Conservation (phyloP, 2,113 vertebrate species). For the Helogale parvula region DNA sequence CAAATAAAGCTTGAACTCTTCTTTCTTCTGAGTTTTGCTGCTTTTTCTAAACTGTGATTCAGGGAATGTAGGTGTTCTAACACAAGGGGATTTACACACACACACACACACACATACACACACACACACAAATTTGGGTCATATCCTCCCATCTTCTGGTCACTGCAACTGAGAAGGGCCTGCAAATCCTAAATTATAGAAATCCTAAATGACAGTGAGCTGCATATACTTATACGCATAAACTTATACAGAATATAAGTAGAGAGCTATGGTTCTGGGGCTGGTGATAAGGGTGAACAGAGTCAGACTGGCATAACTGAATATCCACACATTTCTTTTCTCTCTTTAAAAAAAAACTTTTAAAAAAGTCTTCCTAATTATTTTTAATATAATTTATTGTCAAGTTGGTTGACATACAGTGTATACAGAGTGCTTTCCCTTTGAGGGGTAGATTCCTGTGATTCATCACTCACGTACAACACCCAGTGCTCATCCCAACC, state of each 20-base stretch:
- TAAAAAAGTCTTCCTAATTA: too few species aligned
- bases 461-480: too few species aligned
- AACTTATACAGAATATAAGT: not conserved
- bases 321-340: not conserved
- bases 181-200: not conserved
- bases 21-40: not conserved
- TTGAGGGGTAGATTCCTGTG: too few species aligned
- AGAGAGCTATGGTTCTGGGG: fast-evolving
- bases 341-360: not conserved
- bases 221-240: not conserved
- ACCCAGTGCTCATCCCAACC: too few species aligned
- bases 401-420: too few species aligned
- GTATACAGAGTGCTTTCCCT: too few species aligned
- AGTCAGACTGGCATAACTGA: not conserved
- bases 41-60: not conserved
- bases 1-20: not conserved
- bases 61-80: not conserved
- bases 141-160: not conserved
- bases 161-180: not conserved
- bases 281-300: not conserved
- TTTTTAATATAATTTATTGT: too few species aligned
- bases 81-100: not conserved
- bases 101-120: not conserved
- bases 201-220: not conserved
- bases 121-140: not conserved